Percentiles rank a stretch among this genome's conserved stretches.
These are phyloP conservation scores for Amiota minor DNA, from an alignment of 2,888 invertebrate genomes.

Conservation along the genomic window DNA sequence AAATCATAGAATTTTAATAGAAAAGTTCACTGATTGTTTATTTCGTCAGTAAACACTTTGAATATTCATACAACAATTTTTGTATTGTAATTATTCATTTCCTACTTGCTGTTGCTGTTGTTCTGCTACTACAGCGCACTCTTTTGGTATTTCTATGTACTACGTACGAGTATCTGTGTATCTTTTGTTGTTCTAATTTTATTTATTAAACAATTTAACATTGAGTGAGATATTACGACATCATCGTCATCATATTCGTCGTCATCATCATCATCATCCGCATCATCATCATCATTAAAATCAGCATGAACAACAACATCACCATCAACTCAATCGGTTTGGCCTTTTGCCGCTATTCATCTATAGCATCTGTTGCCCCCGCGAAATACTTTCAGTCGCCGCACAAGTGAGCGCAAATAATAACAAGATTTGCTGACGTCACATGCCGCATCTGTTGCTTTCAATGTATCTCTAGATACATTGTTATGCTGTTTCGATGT, in stretches of 20 bases:
- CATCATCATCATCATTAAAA: neutral
- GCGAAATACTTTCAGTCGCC: slow-evolving; percentile 6
- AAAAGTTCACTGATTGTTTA: too few species aligned
- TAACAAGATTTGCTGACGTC: slow-evolving; percentile 13
- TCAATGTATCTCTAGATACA: neutral
- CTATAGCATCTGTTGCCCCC: neutral
- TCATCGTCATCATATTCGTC: slow-evolving; percentile 1
- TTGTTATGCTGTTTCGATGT: neutral
- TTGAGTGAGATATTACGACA: slow-evolving; percentile 14
- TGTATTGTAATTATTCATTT: too few species aligned
- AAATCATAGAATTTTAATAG: too few species aligned
- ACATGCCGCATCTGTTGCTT: slow-evolving; percentile 14
- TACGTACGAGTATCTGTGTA: neutral
- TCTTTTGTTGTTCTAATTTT: slow-evolving; percentile 23
- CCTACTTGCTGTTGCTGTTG: neutral
- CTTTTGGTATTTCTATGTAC: too few species aligned
- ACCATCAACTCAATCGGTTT: neutral
- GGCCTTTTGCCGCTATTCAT: slow-evolving; percentile 1
- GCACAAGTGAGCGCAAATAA: slow-evolving; percentile 10
- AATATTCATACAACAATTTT: too few species aligned
- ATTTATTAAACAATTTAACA: slow-evolving; percentile 18
- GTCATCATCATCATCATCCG: slow-evolving; percentile 3
- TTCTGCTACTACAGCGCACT: too few species aligned
- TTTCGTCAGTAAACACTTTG: too few species aligned
- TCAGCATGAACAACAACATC: neutral